A percentile compares a stretch with the other conserved stretches of the same genome.
Evolutionary conservation across 1,140 invertebrate species (phyloP).

Genomic region (Heterodera carotae): DNA sequence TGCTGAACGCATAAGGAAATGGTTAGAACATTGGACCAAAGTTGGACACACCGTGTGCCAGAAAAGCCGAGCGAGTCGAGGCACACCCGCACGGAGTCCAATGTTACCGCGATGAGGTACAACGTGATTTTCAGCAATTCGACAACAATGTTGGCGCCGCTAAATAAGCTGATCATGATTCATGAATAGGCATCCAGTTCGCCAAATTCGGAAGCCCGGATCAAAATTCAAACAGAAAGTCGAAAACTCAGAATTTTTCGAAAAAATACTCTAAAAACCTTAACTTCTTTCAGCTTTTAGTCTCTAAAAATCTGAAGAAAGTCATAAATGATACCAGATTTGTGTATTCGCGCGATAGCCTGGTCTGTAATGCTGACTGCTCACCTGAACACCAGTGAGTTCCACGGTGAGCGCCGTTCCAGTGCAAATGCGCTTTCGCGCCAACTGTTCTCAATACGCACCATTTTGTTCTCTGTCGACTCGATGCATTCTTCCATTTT

Average conservation of each 20-base stretch:
- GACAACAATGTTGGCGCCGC: slow-evolving; percentile 48
- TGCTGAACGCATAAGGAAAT: no score
- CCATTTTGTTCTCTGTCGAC: slow-evolving; percentile 45
- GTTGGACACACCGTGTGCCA: slow-evolving; percentile 48
- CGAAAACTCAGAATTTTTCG: not conserved
- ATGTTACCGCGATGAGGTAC: slow-evolving; percentile 51
- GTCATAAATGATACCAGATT: no score
- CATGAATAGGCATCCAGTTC: no score
- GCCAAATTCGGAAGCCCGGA: no score
- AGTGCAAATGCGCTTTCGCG: slow-evolving; percentile 40
- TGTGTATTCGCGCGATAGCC: no score
- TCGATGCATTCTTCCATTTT: slow-evolving; percentile 54
- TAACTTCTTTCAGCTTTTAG: no score
- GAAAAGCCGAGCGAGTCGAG: slow-evolving; percentile 33
- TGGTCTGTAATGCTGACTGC: no score
- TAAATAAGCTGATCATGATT: not conserved
- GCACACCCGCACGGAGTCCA: slow-evolving; percentile 49
- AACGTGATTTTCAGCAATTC: slow-evolving; percentile 50
- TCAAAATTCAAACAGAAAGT: slow-evolving; percentile 5
- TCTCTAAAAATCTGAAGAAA: no score
- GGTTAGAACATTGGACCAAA: no score
- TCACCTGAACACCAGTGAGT: slow-evolving; percentile 38
- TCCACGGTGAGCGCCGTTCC: slow-evolving; percentile 36
- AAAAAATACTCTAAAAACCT: no score
- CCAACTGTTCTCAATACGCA: slow-evolving; percentile 52